Evolutionary conservation across 2,888 invertebrate genomes (phyloP), one percentile per base, ranked within the genome.

Genomic region (Conchocele bisecta): DNA sequence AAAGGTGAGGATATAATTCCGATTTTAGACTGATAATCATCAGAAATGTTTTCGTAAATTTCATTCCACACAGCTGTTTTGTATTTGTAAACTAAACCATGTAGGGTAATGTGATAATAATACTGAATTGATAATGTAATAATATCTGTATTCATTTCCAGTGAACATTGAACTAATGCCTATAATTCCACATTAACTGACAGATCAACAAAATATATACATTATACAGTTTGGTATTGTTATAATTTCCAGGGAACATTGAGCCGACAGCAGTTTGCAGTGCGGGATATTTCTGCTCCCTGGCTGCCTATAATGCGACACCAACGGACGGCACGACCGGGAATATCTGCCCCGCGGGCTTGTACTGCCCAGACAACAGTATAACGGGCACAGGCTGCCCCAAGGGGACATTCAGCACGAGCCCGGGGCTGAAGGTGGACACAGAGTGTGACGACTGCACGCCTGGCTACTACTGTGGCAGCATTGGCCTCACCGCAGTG

Each of bases 281-380:
- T 13, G 59, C 85, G 7, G 89, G 90, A 3, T 83, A 85, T 70
- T 86, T 68, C 84, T 90, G 90, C 57, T 84, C 84, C 22, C 71
- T 79, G n/a, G 82, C 83, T 11, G 88, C 89, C 2, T 75, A 71
- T 64, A 84, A 79, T 20, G 72, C 89, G 35, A 87, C 87, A 6
- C 90, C 90, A 3, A 83, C 82, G 31, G 89, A 90, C 73, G 88
- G 87, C 20, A 53, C 60, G 22, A 88, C 88, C 11, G 89, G 89
- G 3, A 77, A 86, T 59, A 79, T 85, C 39, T 89, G 89, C 68
- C 86, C 88, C 6, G 67, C 82, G 1, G 89, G 89, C 5, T 63
- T 65, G 13, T 89, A 84, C 82, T 89, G 89, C 71, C 63, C 56
- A 26, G 58, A 56, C 7, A 89, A 89, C 31, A 89, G 87, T 69